These are phyloP conservation scores for Sarcoramphus papa DNA, from an alignment of 2,797 vertebrate species.

Conservation along the genomic window DNA sequence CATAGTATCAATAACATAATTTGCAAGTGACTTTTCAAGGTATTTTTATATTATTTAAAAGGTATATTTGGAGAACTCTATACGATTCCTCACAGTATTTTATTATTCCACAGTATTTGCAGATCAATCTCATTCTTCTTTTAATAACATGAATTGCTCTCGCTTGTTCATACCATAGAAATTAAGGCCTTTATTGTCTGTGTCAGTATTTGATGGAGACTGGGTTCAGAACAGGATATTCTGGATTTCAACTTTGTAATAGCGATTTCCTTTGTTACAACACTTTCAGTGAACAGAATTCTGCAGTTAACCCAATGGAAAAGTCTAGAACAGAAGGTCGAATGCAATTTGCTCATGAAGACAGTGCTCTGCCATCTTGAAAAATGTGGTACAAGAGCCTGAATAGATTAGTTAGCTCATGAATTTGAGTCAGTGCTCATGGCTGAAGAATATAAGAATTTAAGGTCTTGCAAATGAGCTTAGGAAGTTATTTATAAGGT, in stretches of 20 bases:
- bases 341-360: not conserved
- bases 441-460: not conserved
- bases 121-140: not conserved
- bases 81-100: not conserved
- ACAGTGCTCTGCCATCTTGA: not conserved
- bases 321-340: not conserved
- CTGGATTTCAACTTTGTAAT: slow-evolving; percentile 27
- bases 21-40: not conserved
- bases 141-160: not conserved
- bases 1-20: not conserved
- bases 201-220: not conserved
- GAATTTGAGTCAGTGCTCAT: not conserved
- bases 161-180: not conserved
- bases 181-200: slow-evolving; percentile 1
- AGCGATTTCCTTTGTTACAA: slow-evolving; percentile 23
- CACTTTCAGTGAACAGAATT: not conserved
- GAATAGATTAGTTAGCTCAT: not conserved
- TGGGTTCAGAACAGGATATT: not conserved
- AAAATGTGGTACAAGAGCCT: not conserved
- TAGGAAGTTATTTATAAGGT: not conserved
- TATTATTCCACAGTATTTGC: not conserved
- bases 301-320: not conserved
- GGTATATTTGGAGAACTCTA: not conserved
- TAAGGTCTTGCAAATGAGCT: not conserved
- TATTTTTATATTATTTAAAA: not conserved